Base-by-base conservation (phyloP, 92 coral and sea anemone species). In the Parazoanthus swiftii region DNA sequence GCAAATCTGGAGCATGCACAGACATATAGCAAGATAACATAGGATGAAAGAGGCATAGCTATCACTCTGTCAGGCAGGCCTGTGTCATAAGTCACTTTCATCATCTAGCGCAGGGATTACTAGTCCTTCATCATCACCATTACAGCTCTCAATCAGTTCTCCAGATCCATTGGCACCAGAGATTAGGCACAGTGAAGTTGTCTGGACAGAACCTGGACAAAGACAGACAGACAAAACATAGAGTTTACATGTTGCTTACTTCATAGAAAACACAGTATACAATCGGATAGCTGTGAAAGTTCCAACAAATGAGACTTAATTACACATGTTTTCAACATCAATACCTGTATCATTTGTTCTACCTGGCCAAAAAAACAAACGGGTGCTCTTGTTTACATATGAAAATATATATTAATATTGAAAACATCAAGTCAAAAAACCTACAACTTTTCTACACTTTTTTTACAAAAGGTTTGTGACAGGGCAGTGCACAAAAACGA, bases 111-210 rank as follows among this genome's bases (percentile, higher is more conserved):
- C 93, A 93, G 92, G 93, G 80, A 96, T 96, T 95, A 96, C 99
- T 93, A 96, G 99, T 70, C 99, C 98, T n/a, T 96, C 99, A 58
- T 95, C 98, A 26, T 96, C 99, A 85, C 95, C 93, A 39, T 89
- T 78, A 76, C 95, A 93, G 80, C 96, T 92, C 86, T 96, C 99
- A 91, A 90, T 81, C 82, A 93, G 81, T 20, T 96, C 99, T 66
- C 96, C 85, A 23, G 94, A 84, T 44, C 95, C 90, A 37, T 85
- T 77, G 3, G 90, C 90, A 72, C 89, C 90, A 25, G 85, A 63
- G 54, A 74, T 56, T 48, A 94, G 11, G 13, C 88, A 82, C 71
- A 82, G 78, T 18, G 80, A 76, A 25, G 81, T 68, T 43, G 88
- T 38, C 4, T 81, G 81, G 48, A 93, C 90, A 36, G 88, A 81